Base-by-base conservation (phyloP, 2,888 invertebrate species). In the Steromphala cineraria region DNA sequence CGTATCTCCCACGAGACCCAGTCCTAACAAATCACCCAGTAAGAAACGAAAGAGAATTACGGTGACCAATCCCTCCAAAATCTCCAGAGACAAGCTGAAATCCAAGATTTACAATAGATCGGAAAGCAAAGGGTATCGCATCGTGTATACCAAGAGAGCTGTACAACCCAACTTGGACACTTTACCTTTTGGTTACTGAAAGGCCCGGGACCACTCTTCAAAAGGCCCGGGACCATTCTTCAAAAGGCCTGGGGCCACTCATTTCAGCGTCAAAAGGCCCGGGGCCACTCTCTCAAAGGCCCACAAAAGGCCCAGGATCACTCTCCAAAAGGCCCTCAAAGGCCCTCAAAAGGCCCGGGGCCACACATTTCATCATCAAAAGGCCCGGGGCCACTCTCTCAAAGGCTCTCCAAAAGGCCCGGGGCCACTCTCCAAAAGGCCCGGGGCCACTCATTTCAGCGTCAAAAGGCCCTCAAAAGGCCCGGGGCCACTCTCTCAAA, bases 41-140 rank as follows among this genome's bases (percentile, higher is more conserved):
- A 46, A 46, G 46, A 46, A 46, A 46, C 46, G 46, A 10, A 46
- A 46, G 10, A 76, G n/a, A 15, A 81, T 84, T 21, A 76, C 55
- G 2, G 46, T 80, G 10, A 81, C 75, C 21, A 84, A 84, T 74
- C 82, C 81, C 21, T 53, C 56, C n/a, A 86, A 86, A 80, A 85
- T 85, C 52, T 81, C 67, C 15, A 76, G 86, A 55, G 79, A 96
- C 90, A 96, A 96, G 94, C 97, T 97, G 82, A 95, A 95, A 90
- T 95, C 21, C 7, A 75, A 75, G 28, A 52, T 97, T 83, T 96
- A 95, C 94, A 97, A 96, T 93, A 95, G 95, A 40, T 52, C 67
- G 75, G 86, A 86, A 80, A 19, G 91, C 96, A 84, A 83, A 75
- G 75, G 8, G 19, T 75, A 75, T 28, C 21, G 77, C 36, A 81